Base-by-base conservation (phyloP, 1,140 invertebrate species). In the Drosophila equinoxialis region DNA sequence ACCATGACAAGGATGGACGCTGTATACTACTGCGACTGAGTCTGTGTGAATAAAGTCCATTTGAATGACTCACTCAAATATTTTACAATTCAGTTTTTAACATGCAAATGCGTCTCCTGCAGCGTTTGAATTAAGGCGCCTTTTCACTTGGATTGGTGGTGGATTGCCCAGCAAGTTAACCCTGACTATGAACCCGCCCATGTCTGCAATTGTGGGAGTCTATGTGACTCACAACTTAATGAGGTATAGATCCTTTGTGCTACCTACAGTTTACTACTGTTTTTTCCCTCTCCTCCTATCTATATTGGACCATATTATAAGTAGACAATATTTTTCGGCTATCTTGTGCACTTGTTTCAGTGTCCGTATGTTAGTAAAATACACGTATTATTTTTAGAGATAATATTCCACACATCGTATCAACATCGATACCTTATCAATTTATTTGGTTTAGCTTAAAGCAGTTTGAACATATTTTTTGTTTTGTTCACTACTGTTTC, bases 71-170 rank as follows among this genome's bases (percentile, higher is more conserved):
- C 72, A 68, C 62, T 17, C 35, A 35, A 55, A 42, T n/a, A 58
- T 58, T 37, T 65, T 26, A 30, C 23, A 41, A 39, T 58, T 69
- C 17, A 54, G 41, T 72, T 45, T 30, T 41, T 13, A 57, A 59
- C 71, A 78, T 78, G 81, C 81, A 85, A 86, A 78, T 81, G 81
- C 64, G 77, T 74, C 79, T 86, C 82, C 82, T 82, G 82, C 76
- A 79, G 82, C 62, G 83, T 17, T 17, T 20, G 55, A 23, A 55
- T 33, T 61, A 41, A 54, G 58, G 60, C 71, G 41, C 71, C 45
- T 23, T 8, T 51, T 23, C 17, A 23, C 8, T 13, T 67, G 67
- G 37, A 11, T 57, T 74, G 81, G 77, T 85, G 81, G 74, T 68
- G 72, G 68, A 13, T 65, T 65, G 23, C 8, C 45, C 20, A 51